Evolutionary conservation across 1,140 invertebrate species (phyloP).

Genomic region (Odontomachus brunneus): DNA sequence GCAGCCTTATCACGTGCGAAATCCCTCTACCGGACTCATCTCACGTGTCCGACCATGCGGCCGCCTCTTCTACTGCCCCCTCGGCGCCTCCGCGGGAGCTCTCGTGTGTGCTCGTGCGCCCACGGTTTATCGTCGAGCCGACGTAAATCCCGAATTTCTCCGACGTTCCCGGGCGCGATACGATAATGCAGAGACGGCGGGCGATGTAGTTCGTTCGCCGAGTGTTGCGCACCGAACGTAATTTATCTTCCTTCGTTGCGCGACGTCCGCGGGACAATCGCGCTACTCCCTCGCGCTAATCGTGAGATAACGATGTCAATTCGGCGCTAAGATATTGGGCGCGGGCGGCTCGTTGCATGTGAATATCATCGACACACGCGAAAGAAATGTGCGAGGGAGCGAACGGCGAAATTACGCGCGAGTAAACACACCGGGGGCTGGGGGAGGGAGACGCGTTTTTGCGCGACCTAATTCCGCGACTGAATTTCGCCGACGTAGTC

Average conservation of each 20-base stretch:
- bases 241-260: not conserved
- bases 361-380: conserved; percentile 40
- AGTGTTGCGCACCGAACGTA: too few relatives aligned
- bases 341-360: not conserved
- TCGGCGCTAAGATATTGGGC: conserved; percentile 30
- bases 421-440: conserved; percentile 18
- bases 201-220: not conserved
- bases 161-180: conserved; percentile 25
- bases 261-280: conserved; percentile 24
- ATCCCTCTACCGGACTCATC: conserved; percentile 62
- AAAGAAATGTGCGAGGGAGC: conserved; percentile 23
- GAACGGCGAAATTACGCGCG: conserved; percentile 28
- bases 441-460: conserved; percentile 9
- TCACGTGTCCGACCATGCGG: conserved; percentile 59
- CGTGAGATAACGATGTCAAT: not conserved
- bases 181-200: conserved; percentile 28
- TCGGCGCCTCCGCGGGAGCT: too few relatives aligned
- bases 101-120: not conserved
- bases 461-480: conserved; percentile 53
- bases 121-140: conserved; percentile 44
- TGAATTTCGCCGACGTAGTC: conserved; percentile 59
- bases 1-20: conserved; percentile 73
- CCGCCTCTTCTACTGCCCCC: conserved; percentile 40
- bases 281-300: conserved; percentile 44
- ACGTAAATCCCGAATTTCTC: conserved; percentile 54